Base-by-base conservation (phyloP, 2,888 invertebrate species). In the Peribatodes rhomboidaria region DNA sequence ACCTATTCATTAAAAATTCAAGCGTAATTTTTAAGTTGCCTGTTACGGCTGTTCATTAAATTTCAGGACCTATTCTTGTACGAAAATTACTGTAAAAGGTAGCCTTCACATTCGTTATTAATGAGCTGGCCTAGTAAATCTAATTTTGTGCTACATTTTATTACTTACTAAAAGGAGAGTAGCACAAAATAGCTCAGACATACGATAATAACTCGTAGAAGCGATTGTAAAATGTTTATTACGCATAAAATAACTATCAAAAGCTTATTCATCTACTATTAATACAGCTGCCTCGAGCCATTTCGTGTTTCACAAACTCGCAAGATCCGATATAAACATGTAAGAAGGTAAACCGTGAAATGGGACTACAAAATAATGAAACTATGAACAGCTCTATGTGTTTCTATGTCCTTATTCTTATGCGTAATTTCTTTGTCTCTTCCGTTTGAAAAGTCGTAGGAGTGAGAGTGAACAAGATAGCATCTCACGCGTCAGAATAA, bases 171-270 rank as follows among this genome's bases (percentile, higher is more conserved):
- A 49, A 50, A 18, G 35, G 31, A 14, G 35, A 16, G 16, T 31
- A 35, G 50, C 37, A 27, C 35, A 35, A 52, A 42, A 52, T 42
- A 57, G 11, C 33, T 14, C 18, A n/a, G 7, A 46, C 11, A 49
- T 52, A 46, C 39, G n/a, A 46, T 49, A n/a, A n/a, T 54, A 54
- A 54, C 46, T 55, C 37, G 44, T 35, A 53, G 35, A 46, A 27
- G 27, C 52, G 56, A 57, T 62, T 52, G 56, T 56, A 57, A 62
- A 56, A 56, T 44, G 42, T 62, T 62, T 56, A 57, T 50, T 56
- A 57, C 56, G 42, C 35, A 56, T 56, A 56, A 62, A 56, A 55
- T 61, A 49, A 14, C 41, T 47, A 61, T 61, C 41, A 55, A 61
- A 49, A 31, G 47, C 41, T 56, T 55, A 54, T 49, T 41, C 59